These are phyloP conservation scores for Chaunax sp. DNA, from an alignment of 2,797 vertebrate species.

Conservation along the genomic window DNA sequence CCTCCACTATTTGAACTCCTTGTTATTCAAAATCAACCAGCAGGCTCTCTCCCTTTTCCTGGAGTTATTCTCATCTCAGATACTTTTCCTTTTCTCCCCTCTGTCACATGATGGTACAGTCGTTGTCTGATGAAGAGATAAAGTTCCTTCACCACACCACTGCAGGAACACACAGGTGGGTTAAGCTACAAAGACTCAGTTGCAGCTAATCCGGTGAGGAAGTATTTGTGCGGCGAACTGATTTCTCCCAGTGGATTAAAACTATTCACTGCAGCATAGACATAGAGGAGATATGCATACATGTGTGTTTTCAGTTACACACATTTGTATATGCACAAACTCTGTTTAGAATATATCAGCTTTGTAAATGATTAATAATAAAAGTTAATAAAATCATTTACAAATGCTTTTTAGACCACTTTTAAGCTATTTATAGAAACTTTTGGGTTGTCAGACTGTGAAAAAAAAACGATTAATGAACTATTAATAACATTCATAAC, in stretches of 20 bases:
- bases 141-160: conserved; percentile 6
- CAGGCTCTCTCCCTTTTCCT: conserved; percentile 59
- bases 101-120: conserved; percentile 43
- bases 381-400: background rate
- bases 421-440: background rate
- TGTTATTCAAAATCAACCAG: conserved; percentile 76
- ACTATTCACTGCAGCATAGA: conserved; percentile 7
- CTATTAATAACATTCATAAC: background rate
- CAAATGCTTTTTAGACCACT: background rate
- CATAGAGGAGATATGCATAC: conserved; percentile 5
- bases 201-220: conserved; percentile 57
- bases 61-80: conserved; percentile 66
- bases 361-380: background rate
- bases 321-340: background rate
- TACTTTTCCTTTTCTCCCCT: conserved; percentile 37
- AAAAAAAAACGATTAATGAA: too few relatives aligned
- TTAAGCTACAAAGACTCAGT: conserved; percentile 23
- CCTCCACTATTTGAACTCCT: conserved; percentile 71
- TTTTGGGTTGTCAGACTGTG: background rate
- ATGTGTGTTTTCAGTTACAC: conserved; percentile 7
- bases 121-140: conserved; percentile 63
- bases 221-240: conserved; percentile 51
- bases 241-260: conserved; percentile 48
- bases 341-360: background rate
- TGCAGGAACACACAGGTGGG: conserved; percentile 59